Conservation (phyloP, 1,140 invertebrate species). For the Sinonovacula constricta region DNA sequence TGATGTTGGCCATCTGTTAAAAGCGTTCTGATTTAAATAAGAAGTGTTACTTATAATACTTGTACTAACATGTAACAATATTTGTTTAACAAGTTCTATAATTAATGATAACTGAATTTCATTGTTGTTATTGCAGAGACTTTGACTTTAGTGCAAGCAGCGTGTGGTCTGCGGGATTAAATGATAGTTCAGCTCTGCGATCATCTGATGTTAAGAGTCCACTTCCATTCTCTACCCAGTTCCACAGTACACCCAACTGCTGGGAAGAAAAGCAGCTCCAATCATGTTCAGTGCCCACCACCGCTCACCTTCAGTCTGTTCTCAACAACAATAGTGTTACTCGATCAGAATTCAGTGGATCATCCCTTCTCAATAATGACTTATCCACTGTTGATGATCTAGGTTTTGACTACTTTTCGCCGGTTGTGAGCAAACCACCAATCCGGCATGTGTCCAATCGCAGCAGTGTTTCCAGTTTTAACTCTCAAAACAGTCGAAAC, state of each 20-base stretch:
- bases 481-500: slow-evolving; percentile 30
- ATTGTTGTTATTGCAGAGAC: slow-evolving; percentile 8
- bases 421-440: neutral
- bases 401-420: slow-evolving; percentile 3
- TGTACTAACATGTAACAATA: no score
- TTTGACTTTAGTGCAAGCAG: slow-evolving; percentile 27
- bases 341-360: no score
- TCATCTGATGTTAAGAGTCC: slow-evolving; percentile 38
- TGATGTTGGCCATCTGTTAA: no score
- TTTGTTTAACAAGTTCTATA: no score
- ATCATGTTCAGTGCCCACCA: no score
- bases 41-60: no score
- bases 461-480: slow-evolving; percentile 38
- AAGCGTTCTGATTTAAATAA: no score
- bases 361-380: no score
- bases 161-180: slow-evolving; percentile 38
- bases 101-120: no score
- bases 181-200: slow-evolving; percentile 27
- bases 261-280: slow-evolving; percentile 39
- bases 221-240: slow-evolving; percentile 28
- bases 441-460: slow-evolving; percentile 5
- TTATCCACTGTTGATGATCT: no score
- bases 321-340: no score
- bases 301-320: no score
- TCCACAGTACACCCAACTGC: slow-evolving; percentile 47